phyloP scores from a whole-genome alignment of 2,113 vertebrate genomes.

The Paralichthys olivaceus region DNA sequence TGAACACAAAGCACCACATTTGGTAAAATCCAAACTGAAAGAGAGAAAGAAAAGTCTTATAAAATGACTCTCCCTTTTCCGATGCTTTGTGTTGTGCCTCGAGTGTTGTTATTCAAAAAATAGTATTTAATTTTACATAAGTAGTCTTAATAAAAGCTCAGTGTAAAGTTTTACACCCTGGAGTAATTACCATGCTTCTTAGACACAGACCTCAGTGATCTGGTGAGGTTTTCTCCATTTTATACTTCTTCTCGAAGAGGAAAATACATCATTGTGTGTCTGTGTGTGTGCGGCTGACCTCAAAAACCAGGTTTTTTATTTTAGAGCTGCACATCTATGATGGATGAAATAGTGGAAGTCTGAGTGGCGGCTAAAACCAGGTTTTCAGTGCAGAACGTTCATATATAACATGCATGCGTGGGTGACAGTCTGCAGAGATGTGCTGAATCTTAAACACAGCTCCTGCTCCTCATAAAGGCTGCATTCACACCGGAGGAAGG shows the following conservation, averaged over 20 bases:
- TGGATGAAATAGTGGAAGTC: slow-evolving; percentile 51
- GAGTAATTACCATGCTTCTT: slow-evolving; percentile 35
- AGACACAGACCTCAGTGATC: slow-evolving; percentile 15
- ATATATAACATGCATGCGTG: slow-evolving; percentile 50
- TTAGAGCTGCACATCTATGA: slow-evolving; percentile 11
- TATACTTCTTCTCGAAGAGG: too few relatives aligned
- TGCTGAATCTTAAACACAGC: slow-evolving; percentile 61
- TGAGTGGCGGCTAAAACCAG: slow-evolving; percentile 32
- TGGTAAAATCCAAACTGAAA: too few relatives aligned
- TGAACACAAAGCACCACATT: too few relatives aligned
- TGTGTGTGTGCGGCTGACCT: background rate
- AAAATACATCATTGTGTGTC: background rate
- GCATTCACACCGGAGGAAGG: slow-evolving; percentile 42
- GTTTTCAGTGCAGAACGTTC: slow-evolving; percentile 38
- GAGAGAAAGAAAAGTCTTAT: too few relatives aligned
- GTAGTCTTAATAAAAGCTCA: slow-evolving; percentile 55
- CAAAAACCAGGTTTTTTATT: slow-evolving; percentile 24
- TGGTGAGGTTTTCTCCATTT: slow-evolving; percentile 10
- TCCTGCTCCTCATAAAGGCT: slow-evolving; percentile 51
- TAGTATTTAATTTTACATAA: slow-evolving; percentile 54
- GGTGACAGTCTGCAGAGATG: slow-evolving; percentile 54
- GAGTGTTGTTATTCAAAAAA: slow-evolving; percentile 6
- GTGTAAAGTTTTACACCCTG: slow-evolving; percentile 30
- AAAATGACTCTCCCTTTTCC: too few relatives aligned
- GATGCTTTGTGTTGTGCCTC: too few relatives aligned